Percentiles rank a stretch among this genome's conserved stretches.
Evolutionary conservation across 2,113 vertebrate genomes (phyloP).

Genomic region (Chloropsis cyanopogon): DNA sequence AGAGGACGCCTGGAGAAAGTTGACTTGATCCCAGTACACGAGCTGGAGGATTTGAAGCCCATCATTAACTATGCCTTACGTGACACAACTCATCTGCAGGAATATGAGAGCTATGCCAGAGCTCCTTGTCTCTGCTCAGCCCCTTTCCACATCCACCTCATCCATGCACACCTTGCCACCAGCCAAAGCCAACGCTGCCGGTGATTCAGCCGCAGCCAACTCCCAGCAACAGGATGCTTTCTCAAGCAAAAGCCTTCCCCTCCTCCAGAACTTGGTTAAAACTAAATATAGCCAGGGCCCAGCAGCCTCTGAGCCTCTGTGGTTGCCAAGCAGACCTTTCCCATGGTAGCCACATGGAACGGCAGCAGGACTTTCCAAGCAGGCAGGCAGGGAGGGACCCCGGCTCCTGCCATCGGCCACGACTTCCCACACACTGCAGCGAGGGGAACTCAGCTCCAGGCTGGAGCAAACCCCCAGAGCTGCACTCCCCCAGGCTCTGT

Average conservation of each 20-base stretch:
- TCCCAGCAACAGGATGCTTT: neutral
- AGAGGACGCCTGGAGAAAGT: neutral
- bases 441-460: neutral
- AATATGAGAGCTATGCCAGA: neutral
- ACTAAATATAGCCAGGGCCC: neutral
- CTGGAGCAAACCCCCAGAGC: neutral
- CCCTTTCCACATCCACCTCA: neutral
- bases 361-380: neutral
- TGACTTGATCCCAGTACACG: neutral
- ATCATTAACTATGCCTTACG: neutral
- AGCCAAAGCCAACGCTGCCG: rapidly evolving
- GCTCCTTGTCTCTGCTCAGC: neutral
- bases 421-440: rapidly evolving
- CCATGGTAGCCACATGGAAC: neutral
- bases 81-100: neutral
- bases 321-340: neutral
- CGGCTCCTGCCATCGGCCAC: rapidly evolving
- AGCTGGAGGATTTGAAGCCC: neutral
- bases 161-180: rapidly evolving
- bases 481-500: neutral
- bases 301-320: neutral
- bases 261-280: conserved; percentile 17
- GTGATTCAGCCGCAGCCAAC: rapidly evolving
- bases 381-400: neutral
- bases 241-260: neutral